phyloP scores from a whole-genome alignment of 2,888 invertebrate species.

The Latrodectus elegans region DNA sequence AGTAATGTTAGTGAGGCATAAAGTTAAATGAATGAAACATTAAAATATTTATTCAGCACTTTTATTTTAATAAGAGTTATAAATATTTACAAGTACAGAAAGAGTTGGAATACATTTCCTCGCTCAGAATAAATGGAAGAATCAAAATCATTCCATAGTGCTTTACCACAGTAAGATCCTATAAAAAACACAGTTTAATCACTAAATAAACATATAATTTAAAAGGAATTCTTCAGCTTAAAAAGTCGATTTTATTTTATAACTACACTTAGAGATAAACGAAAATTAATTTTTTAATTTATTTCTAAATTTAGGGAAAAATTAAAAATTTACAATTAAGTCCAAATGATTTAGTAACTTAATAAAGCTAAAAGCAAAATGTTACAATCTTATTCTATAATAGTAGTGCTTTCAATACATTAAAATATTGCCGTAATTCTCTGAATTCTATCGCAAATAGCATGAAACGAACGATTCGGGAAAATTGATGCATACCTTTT shows the following conservation, averaged over 20 bases:
- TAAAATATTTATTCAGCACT: constrained; percentile 6
- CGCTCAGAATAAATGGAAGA: constrained; percentile 29
- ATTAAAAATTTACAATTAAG: too few species aligned
- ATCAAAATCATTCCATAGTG: constrained; percentile 23
- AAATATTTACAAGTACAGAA: constrained; percentile 40
- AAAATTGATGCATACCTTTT: constrained; percentile 59
- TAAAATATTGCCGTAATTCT: too few species aligned
- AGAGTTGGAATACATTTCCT: constrained; percentile 26
- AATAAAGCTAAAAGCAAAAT: too few species aligned
- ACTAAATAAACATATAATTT: neutral
- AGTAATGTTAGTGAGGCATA: neutral
- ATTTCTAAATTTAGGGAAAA: too few species aligned
- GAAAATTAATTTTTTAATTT: too few species aligned
- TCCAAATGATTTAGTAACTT: too few species aligned
- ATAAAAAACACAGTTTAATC: constrained; percentile 33
- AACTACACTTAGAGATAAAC: too few species aligned
- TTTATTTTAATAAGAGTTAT: constrained; percentile 29
- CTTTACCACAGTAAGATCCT: constrained; percentile 59
- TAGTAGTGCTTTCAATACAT: too few species aligned
- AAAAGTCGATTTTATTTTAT: too few species aligned
- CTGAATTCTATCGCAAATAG: neutral
- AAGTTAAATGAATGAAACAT: constrained; percentile 12
- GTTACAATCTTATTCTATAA: too few species aligned
- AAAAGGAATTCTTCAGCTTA: neutral
- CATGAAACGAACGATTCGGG: constrained; percentile 40